Conservation (phyloP, 53 echinoderm and acorn worm genomes). For the Stichopus horrens region DNA sequence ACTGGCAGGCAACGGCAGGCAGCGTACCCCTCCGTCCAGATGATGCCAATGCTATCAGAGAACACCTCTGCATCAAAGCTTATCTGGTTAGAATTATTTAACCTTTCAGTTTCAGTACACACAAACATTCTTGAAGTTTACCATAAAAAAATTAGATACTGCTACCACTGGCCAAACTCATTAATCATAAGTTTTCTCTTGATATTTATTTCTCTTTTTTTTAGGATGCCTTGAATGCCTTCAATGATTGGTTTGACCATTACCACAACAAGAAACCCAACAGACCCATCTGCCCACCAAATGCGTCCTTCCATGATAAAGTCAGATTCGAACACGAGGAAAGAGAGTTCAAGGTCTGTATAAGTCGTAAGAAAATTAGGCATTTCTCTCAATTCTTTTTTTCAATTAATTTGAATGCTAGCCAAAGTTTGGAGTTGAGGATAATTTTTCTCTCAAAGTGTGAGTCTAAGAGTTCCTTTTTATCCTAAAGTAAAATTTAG, state of each 20-base stretch:
- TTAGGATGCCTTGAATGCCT: conserved; percentile 82
- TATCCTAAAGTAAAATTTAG: too few relatives aligned
- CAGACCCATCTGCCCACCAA: conserved; percentile 52
- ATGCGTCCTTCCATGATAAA: conserved; percentile 85
- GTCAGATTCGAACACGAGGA: conserved; percentile 91
- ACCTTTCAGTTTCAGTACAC: too few relatives aligned
- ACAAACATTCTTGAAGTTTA: too few relatives aligned
- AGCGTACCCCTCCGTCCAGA: conserved; percentile 58
- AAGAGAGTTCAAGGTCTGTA: conserved; percentile 81
- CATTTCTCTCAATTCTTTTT: too few relatives aligned
- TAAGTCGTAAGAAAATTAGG: neutral
- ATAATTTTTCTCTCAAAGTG: too few relatives aligned
- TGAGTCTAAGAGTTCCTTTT: too few relatives aligned
- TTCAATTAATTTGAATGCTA: too few relatives aligned
- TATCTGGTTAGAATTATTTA: conserved; percentile 69
- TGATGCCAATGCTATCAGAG: conserved; percentile 86
- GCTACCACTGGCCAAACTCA: neutral
- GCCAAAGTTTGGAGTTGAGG: too few relatives aligned
- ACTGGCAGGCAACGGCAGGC: conserved; percentile 79
- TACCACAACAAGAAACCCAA: conserved; percentile 85
- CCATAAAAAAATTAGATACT: neutral
- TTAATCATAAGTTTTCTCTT: neutral
- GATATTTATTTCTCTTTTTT: neutral
- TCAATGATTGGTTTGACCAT: conserved; percentile 97
- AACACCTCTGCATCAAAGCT: conserved; percentile 90